Conservation (phyloP, 2,888 invertebrate genomes). For the Linyphia triangularis region DNA sequence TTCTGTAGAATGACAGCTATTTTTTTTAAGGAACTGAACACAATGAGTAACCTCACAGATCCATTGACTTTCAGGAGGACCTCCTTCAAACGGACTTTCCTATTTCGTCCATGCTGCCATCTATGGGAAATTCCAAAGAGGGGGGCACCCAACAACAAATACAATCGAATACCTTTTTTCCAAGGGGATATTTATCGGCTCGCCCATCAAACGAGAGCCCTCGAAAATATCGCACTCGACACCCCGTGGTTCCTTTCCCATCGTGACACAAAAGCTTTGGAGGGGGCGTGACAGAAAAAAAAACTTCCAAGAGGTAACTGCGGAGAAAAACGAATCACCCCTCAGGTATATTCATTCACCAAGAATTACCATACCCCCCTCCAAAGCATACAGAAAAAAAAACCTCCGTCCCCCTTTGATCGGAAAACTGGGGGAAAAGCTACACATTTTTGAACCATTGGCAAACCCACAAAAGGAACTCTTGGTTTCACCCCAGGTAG, state of each 20-base stretch:
- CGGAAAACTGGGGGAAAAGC: slow-evolving; percentile 29
- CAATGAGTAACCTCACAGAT: too few species aligned
- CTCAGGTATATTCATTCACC: too few species aligned
- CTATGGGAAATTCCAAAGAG: slow-evolving; percentile 2
- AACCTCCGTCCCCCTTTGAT: not conserved
- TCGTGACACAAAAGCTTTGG: not conserved
- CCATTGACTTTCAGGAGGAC: too few species aligned
- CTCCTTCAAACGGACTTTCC: too few species aligned
- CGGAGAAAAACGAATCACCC: slow-evolving; percentile 2
- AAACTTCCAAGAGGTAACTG: slow-evolving; percentile 22
- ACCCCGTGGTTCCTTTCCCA: slow-evolving; percentile 22
- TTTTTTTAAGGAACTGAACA: too few species aligned
- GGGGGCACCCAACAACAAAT: not conserved
- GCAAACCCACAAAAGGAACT: slow-evolving; percentile 42
- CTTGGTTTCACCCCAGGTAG: slow-evolving; percentile 38
- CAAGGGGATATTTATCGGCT: slow-evolving; percentile 53
- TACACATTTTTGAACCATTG: slow-evolving; percentile 13
- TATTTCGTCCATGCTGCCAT: too few species aligned
- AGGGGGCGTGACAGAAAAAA: slow-evolving; percentile 64
- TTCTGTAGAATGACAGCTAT: too few species aligned
- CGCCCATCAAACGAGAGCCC: not conserved
- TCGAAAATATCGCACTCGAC: slow-evolving; percentile 23
- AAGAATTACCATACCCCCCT: not conserved
- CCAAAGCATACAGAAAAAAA: not conserved
- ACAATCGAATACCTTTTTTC: not conserved